Conservation (phyloP, 2,113 vertebrate species). For the Panurus biarmicus region DNA sequence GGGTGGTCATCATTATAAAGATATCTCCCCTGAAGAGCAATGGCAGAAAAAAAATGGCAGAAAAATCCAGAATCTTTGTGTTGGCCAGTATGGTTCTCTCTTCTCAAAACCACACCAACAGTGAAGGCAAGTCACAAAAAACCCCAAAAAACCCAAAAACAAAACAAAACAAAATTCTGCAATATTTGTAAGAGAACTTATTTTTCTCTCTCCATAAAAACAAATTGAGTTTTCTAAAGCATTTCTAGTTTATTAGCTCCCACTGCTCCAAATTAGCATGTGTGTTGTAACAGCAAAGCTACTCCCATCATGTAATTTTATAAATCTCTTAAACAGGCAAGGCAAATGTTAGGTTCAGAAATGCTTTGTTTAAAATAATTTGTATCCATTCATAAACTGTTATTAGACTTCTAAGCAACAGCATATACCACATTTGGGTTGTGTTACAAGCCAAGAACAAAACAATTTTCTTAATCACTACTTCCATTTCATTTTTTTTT, state of each 20-base stretch:
- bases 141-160: too few relatives aligned
- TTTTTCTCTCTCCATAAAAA: neutral
- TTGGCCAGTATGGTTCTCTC: neutral
- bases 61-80: neutral
- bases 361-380: neutral
- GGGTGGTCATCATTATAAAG: neutral
- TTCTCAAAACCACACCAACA: neutral
- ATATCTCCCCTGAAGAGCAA: neutral
- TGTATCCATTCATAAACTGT: neutral
- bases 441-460: neutral
- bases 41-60: neutral
- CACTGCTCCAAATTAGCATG: neutral
- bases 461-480: neutral
- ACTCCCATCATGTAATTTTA: neutral
- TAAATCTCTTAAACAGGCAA: neutral
- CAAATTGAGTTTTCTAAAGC: neutral
- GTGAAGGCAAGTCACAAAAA: neutral
- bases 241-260: neutral
- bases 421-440: neutral
- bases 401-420: neutral
- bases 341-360: neutral
- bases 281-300: neutral
- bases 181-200: neutral
- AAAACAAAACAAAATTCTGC: neutral
- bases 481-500: neutral